These are phyloP conservation scores for Papilio elwesi DNA, from an alignment of 2,888 invertebrate species.

Conservation along the genomic window DNA sequence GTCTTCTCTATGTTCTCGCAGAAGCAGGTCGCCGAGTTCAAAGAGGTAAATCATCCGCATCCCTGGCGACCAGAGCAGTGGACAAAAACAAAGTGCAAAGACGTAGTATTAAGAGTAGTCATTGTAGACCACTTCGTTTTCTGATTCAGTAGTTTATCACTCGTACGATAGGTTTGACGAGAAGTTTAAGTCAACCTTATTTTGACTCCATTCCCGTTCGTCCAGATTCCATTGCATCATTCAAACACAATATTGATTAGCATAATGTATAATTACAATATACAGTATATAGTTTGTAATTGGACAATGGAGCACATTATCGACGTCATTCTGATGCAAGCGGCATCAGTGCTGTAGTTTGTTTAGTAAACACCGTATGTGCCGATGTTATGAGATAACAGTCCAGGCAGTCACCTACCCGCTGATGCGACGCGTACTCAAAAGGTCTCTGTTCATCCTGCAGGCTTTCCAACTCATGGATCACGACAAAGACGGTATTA, in stretches of 20 bases:
- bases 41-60: constrained; percentile 87
- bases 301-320: constrained; percentile 25
- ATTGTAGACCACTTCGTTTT: too few species aligned
- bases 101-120: too few species aligned
- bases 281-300: constrained; percentile 41
- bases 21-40: constrained; percentile 98
- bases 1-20: constrained; percentile 99
- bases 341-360: constrained; percentile 39
- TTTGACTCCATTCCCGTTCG: too few species aligned
- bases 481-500: constrained; percentile 96
- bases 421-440: background rate
- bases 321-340: constrained; percentile 12
- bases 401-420: background rate
- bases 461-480: constrained; percentile 98
- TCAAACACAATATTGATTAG: too few species aligned
- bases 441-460: constrained; percentile 36
- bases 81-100: too few species aligned
- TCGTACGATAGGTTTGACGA: too few species aligned
- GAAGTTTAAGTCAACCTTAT: too few species aligned
- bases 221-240: too few species aligned
- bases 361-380: constrained; percentile 62
- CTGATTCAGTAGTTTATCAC: too few species aligned
- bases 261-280: background rate
- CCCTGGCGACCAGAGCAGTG: background rate
- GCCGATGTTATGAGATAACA: constrained; percentile 27